phyloP scores from a whole-genome alignment of 2,113 vertebrate genomes.

The Ophthalmolycus amberensis region DNA sequence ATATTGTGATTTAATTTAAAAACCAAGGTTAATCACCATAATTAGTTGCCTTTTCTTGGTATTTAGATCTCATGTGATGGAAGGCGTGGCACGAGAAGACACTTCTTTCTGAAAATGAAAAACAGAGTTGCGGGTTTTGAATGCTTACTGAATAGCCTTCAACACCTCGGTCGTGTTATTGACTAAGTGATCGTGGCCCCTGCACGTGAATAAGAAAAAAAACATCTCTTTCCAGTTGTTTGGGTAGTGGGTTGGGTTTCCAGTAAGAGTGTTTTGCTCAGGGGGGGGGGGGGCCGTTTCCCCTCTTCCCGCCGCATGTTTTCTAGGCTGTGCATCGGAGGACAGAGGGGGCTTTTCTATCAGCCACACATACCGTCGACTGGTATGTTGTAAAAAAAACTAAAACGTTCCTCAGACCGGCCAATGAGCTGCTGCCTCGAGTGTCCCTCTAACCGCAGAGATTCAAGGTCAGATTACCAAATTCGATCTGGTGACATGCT shows the following conservation, averaged over 20 bases:
- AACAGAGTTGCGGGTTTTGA: not conserved
- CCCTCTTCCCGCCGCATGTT: constrained; percentile 62
- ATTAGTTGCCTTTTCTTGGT: not conserved
- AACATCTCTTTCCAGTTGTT: constrained; percentile 55
- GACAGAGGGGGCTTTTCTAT: constrained; percentile 68
- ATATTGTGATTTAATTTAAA: not conserved
- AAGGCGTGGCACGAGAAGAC: not conserved
- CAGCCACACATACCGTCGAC: constrained; percentile 53
- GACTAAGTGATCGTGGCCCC: constrained; percentile 1
- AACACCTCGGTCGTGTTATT: not conserved
- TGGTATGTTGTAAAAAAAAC: constrained; percentile 23
- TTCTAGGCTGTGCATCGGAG: constrained; percentile 42
- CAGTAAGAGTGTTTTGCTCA: constrained; percentile 56
- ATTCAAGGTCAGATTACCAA: constrained; percentile 36
- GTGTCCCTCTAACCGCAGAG: constrained; percentile 36
- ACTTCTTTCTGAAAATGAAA: not conserved
- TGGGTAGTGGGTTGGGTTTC: constrained; percentile 66
- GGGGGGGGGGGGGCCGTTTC: constrained; percentile 43
- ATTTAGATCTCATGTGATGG: not conserved
- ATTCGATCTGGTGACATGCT: constrained; percentile 6
- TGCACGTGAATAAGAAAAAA: not conserved
- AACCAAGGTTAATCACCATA: not conserved
- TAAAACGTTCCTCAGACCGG: constrained; percentile 23
- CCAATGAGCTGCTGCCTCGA: constrained; percentile 41
- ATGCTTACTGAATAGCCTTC: not conserved